Evolutionary conservation across 2,797 vertebrate species (phyloP).

Genomic region (Myotis vivesi): DNA sequence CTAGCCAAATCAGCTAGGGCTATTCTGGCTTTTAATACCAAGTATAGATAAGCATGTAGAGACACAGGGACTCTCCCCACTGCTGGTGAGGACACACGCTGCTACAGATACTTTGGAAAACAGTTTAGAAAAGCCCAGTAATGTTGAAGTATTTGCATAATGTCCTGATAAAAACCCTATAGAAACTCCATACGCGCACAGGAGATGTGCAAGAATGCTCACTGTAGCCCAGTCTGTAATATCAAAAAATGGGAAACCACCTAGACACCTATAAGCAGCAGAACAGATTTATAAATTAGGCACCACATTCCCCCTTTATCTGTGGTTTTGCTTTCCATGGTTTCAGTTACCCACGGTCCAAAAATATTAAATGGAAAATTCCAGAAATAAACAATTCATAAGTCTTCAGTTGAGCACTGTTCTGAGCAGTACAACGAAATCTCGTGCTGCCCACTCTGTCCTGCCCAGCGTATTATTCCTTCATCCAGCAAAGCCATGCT

Average conservation of each 20-base stretch:
- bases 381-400: neutral
- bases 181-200: neutral
- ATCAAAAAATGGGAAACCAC: neutral
- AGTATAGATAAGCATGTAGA: neutral
- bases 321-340: neutral
- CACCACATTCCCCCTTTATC: neutral
- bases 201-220: neutral
- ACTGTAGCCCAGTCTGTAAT: neutral
- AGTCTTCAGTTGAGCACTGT: neutral
- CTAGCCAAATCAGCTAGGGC: too few relatives aligned
- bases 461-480: too few relatives aligned
- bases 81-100: fast-evolving
- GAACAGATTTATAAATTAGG: neutral
- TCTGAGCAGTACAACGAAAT: neutral
- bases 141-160: neutral
- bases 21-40: neutral
- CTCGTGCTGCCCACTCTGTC: neutral
- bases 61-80: fast-evolving
- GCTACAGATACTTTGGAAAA: neutral
- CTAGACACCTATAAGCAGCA: neutral
- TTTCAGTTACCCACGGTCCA: neutral
- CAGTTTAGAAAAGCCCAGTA: neutral
- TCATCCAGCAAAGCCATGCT: neutral
- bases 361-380: neutral
- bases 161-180: fast-evolving